These are phyloP conservation scores for Addax nasomaculatus DNA, from an alignment of 2,113 vertebrate species.

Conservation along the genomic window DNA sequence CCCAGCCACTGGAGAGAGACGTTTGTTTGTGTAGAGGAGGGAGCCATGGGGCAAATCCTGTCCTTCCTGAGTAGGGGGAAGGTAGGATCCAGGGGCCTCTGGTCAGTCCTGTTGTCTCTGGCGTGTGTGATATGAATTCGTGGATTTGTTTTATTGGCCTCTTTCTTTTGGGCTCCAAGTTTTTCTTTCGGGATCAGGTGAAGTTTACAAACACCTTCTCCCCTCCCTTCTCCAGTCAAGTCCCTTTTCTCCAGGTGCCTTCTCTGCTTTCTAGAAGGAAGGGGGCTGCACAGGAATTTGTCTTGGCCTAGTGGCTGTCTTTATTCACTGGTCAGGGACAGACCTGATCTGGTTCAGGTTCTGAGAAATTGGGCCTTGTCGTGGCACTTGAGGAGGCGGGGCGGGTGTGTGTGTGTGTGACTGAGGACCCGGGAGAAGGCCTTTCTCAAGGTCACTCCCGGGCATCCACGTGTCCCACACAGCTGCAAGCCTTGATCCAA, in stretches of 20 bases:
- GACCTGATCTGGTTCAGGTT: not conserved
- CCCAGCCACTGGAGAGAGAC: not conserved
- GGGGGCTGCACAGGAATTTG: not conserved
- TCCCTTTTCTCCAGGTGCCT: not conserved
- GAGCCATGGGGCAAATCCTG: not conserved
- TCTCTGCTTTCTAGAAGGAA: not conserved
- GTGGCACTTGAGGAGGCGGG: too few species aligned
- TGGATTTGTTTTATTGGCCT: not conserved
- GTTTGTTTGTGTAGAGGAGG: not conserved
- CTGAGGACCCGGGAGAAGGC: not conserved
- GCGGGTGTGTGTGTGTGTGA: too few species aligned
- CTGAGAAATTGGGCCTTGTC: not conserved
- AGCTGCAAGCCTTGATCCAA: not conserved
- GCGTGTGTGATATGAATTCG: not conserved
- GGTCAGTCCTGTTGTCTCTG: not conserved
- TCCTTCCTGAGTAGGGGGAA: not conserved
- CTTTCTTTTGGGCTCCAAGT: not conserved
- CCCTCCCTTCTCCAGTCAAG: not conserved
- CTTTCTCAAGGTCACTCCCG: not conserved
- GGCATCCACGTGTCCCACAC: not conserved
- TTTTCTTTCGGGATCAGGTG: not conserved
- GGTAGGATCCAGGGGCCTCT: not conserved
- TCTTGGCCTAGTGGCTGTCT: not conserved
- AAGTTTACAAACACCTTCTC: not conserved
- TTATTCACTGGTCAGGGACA: not conserved